Evolutionary conservation across 2,888 invertebrate genomes (phyloP), one percentile per base, ranked within the genome.

Genomic region (Opisthograptis luteolata): DNA sequence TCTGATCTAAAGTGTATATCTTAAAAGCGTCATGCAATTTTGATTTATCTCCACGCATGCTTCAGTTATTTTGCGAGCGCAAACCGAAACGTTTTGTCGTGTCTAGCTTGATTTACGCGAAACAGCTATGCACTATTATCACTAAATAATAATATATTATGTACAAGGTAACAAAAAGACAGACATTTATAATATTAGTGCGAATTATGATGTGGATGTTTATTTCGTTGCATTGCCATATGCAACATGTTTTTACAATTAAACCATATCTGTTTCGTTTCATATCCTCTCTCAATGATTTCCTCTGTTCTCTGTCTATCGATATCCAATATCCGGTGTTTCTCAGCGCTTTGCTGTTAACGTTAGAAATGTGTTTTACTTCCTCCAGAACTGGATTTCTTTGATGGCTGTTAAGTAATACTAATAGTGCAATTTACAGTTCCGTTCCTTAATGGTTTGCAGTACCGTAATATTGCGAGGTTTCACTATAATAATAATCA

Each of bases 81-180:
- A 31, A 17, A 31, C 37, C 24, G 13, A 14, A 41, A 41, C 35
- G 64, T 64, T 70, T 64, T 69, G 64, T 66, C 63, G 56, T 62
- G 70, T 72, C 68, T 71, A 66, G 68, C 66, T 64, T 73, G 65
- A 76, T 73, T 73, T 72, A 70, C 62, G 62, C 25, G 10, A 48
- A 56, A 17, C 44, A 53, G 55, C 10, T 24, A n/a, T n/a, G n/a
- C n/a, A n/a, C n/a, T n/a, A n/a, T n/a, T n/a, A n/a, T n/a, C n/a
- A n/a, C n/a, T n/a, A n/a, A n/a, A n/a, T n/a, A n/a, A n/a, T n/a
- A n/a, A n/a, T n/a, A n/a, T n/a, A n/a, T n/a, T n/a, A n/a, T n/a
- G n/a, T n/a, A n/a, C n/a, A n/a, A n/a, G n/a, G n/a, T n/a, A n/a
- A n/a, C n/a, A n/a, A n/a, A n/a, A n/a, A n/a, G n/a, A n/a, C n/a